A percentile compares a stretch with the other conserved stretches of the same genome.
phyloP scores from a whole-genome alignment of 2,113 vertebrate species.

The Craseonycteris thonglongyai region DNA sequence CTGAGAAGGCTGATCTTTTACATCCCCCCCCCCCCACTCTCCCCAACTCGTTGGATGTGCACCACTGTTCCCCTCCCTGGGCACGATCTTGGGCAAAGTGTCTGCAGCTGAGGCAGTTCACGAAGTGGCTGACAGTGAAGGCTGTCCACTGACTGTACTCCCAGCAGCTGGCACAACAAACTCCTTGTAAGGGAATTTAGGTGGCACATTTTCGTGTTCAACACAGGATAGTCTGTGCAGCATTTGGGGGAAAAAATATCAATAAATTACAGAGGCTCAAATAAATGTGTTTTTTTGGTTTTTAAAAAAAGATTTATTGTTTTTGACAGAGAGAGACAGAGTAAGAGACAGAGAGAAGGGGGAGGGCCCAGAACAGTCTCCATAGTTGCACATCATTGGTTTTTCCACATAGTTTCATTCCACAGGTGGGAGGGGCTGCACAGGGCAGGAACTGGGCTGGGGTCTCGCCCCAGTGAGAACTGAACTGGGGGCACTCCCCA shows the following conservation, averaged over 20 bases:
- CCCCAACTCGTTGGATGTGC: not conserved
- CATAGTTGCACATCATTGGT: too few species aligned
- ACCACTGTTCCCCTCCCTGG: not conserved
- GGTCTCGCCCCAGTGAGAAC: too few species aligned
- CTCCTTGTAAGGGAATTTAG: not conserved
- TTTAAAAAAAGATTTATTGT: too few species aligned
- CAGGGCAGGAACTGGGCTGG: too few species aligned
- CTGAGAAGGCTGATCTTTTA: not conserved
- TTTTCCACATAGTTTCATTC: too few species aligned
- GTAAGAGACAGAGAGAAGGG: too few species aligned
- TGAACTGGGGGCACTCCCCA: too few species aligned
- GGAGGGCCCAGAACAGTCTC: too few species aligned
- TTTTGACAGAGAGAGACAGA: too few species aligned
- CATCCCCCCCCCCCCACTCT: not conserved
- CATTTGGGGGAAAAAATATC: not conserved
- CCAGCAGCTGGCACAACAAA: not conserved
- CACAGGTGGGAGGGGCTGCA: too few species aligned
- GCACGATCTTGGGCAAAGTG: not conserved
- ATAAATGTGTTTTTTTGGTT: too few species aligned
- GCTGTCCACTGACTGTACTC: not conserved
- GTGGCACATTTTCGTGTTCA: not conserved
- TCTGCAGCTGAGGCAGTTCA: not conserved
- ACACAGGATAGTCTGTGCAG: not conserved
- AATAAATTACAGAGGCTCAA: not conserved
- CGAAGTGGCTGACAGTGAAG: not conserved